Conservation (phyloP, 2,113 vertebrate species). For the Megalops atlanticus region DNA sequence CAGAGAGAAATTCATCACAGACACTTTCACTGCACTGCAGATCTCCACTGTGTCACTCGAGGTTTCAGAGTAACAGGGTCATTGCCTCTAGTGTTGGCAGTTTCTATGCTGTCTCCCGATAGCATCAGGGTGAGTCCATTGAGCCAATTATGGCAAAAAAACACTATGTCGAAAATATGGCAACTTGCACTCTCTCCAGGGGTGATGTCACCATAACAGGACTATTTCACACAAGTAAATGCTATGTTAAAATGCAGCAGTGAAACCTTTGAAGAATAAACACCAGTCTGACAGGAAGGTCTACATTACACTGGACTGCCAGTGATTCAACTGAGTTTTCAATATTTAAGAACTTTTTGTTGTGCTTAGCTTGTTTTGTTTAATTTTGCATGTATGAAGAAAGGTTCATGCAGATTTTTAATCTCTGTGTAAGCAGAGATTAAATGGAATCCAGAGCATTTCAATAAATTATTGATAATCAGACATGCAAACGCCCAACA, state of each 20-base stretch:
- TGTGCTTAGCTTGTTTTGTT: constrained; percentile 33
- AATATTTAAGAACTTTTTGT: constrained; percentile 31
- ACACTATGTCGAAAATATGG: background rate
- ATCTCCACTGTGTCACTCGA: background rate
- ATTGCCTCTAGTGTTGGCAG: too few relatives aligned
- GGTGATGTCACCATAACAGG: background rate
- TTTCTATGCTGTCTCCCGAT: background rate
- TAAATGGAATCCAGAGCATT: constrained; percentile 24
- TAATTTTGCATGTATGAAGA: constrained; percentile 48
- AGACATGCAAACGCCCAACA: background rate
- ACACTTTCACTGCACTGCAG: background rate
- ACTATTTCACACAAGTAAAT: background rate
- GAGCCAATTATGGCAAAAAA: background rate
- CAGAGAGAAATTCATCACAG: background rate
- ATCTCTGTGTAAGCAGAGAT: constrained; percentile 42
- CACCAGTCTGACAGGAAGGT: constrained; percentile 7
- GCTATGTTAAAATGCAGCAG: background rate
- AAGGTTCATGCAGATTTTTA: constrained; percentile 26
- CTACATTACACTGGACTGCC: background rate
- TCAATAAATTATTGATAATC: constrained; percentile 44
- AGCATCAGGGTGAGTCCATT: background rate
- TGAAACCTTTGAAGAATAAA: too few relatives aligned
- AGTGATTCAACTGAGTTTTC: background rate
- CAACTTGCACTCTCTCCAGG: background rate
- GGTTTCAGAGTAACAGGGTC: background rate